phyloP scores from a whole-genome alignment of 2,888 invertebrate species.

The Stegana nigrithorax region DNA sequence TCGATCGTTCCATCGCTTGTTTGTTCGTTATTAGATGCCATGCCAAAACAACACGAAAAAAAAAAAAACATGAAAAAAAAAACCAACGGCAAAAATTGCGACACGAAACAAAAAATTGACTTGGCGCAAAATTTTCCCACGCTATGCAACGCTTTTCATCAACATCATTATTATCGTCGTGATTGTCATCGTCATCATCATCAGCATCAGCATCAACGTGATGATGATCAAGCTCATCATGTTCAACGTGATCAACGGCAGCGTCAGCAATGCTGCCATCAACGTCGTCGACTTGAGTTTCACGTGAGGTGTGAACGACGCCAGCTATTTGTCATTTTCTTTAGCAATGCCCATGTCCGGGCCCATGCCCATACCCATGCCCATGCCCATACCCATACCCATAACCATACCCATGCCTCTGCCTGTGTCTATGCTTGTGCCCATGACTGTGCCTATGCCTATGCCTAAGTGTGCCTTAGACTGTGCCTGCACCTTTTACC shows the following conservation, averaged over 20 bases:
- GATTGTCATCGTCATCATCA: conserved; percentile 34
- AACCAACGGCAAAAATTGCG: conserved; percentile 1
- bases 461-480: too few species aligned
- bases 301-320: background rate
- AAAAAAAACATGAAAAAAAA: background rate
- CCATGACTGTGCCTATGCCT: too few species aligned
- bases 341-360: too few species aligned
- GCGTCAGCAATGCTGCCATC: conserved; percentile 31
- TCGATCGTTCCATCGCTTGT: too few species aligned
- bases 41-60: background rate
- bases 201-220: conserved; percentile 35
- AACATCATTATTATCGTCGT: conserved; percentile 39
- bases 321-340: conserved; percentile 35
- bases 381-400: too few species aligned
- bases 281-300: background rate
- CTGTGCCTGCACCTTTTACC: too few species aligned
- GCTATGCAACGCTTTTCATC: conserved; percentile 45
- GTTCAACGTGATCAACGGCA: conserved; percentile 33
- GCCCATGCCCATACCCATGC: too few species aligned
- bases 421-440: too few species aligned
- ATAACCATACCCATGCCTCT: too few species aligned
- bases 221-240: background rate
- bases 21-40: too few species aligned
- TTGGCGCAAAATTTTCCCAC: conserved; percentile 39
- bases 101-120: conserved; percentile 19